Base-by-base conservation (phyloP, 2,888 invertebrate species). In the Drosophila mulleri region DNA sequence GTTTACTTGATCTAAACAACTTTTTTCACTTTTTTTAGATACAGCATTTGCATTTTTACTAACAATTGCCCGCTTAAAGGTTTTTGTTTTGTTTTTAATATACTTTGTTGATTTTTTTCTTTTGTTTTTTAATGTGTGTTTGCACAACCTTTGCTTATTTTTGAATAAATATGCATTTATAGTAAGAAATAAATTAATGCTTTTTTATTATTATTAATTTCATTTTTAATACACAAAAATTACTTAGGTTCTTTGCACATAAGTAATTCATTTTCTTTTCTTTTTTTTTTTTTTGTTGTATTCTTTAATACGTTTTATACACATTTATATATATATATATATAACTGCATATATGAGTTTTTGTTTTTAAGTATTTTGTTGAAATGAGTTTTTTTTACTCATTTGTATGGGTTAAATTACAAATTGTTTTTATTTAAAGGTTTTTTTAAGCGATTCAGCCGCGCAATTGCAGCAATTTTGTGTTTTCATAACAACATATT, bases 171-270 rank as follows among this genome's bases (percentile, higher is more conserved):
- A 90, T 88, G 83, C 88, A 72, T 75, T 84, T 89, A 83, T 89
- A 90, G 88, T 90, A 79, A 88, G 86, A 90, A 90, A 90, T 89
- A 90, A 89, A 89, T 88, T 88, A 83, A 85, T 88, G 73, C 74
- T 75, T 80, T 37, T 79, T 37, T 50, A 23, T 86, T 73, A 72
- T 71, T 78, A 71, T 73, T 72, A 70, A 68, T 74, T 69, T 82
- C 58, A 59, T 80, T 72, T 79, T 66, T 57, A 82, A 79, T 81
- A 70, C 82, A 78, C 74, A 78, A 68, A 73, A 68, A 75, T 74
- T 78, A 82, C 78, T 79, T 82, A 79, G 61, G 53, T 82, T 70
- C 48, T 64, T 78, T 82, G 73, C 67, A 77, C 72, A 73, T 79
- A 82, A 72, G 71, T 80, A 71, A 50, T 50, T 32, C 5, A 48